phyloP scores from a whole-genome alignment of 2,797 vertebrate genomes.

The Lagocephalus sceleratus region DNA sequence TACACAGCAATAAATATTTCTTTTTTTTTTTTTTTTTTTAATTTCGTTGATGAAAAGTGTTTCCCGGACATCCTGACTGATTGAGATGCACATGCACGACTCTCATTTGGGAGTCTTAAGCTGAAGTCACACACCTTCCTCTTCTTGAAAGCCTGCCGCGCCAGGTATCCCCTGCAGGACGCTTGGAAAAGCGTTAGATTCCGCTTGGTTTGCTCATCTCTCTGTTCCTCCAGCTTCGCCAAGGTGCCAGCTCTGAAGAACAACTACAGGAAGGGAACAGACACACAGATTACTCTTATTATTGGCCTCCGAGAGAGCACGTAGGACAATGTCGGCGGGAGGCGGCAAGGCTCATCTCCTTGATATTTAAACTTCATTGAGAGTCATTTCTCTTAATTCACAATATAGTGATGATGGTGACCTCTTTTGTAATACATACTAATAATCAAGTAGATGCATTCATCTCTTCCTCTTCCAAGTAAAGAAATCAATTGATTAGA shows the following conservation, averaged over 20 bases:
- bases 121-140: slow-evolving; percentile 83
- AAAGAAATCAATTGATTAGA: neutral
- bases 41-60: too few relatives aligned
- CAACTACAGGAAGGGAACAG: slow-evolving; percentile 75
- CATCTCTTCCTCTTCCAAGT: neutral
- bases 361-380: too few relatives aligned
- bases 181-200: slow-evolving; percentile 93
- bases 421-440: neutral
- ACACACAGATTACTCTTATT: neutral
- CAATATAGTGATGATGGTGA: too few relatives aligned
- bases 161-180: slow-evolving; percentile 89
- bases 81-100: too few relatives aligned
- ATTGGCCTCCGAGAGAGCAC: neutral
- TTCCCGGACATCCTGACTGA: too few relatives aligned
- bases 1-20: neutral
- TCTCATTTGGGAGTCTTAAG: too few relatives aligned
- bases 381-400: too few relatives aligned
- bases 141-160: slow-evolving; percentile 94
- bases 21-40: neutral
- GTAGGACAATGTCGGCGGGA: too few relatives aligned
- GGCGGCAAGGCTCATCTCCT: too few relatives aligned
- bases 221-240: slow-evolving; percentile 91
- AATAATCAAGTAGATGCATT: neutral
- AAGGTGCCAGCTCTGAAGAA: slow-evolving; percentile 94
- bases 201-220: slow-evolving; percentile 90